These are phyloP conservation scores for Seira ritae DNA, from an alignment of 2,888 invertebrate genomes.

Conservation along the genomic window DNA sequence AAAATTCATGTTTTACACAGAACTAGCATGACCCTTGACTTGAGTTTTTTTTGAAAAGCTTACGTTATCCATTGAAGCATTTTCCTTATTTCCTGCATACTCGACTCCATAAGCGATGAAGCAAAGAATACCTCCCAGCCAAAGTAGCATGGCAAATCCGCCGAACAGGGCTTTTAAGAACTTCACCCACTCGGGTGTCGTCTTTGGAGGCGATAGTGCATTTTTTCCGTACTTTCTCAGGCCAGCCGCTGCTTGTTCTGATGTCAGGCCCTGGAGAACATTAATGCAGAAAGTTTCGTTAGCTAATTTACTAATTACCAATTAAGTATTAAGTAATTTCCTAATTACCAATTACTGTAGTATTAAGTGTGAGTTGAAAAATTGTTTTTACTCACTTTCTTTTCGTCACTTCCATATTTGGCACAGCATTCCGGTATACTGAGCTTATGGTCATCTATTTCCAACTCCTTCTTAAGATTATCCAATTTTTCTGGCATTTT, in stretches of 20 bases:
- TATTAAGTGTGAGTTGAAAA: too few species aligned
- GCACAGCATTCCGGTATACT: too few species aligned
- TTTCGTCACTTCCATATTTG: too few species aligned
- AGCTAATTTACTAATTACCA: too few species aligned
- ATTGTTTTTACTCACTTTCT: too few species aligned
- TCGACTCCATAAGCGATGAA: conserved; percentile 76
- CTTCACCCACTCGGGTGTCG: conserved; percentile 79
- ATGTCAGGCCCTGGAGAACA: conserved; percentile 76
- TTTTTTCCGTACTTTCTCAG: conserved; percentile 76
- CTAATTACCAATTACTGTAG: too few species aligned
- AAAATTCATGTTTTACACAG: not conserved
- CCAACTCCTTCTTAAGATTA: conserved; percentile 79
- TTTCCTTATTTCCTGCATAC: conserved; percentile 67
- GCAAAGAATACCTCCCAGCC: conserved; percentile 78
- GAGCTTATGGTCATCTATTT: conserved; percentile 79
- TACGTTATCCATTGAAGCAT: conserved; percentile 57
- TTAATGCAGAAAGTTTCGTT: too few species aligned
- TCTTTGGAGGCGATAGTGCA: conserved; percentile 77
- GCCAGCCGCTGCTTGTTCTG: conserved; percentile 75
- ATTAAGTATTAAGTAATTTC: too few species aligned
- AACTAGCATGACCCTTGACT: not conserved
- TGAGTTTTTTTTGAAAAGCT: not conserved
- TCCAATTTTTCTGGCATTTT: too few species aligned
- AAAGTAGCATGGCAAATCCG: conserved; percentile 78
- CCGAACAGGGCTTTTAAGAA: conserved; percentile 79